Evolutionary conservation across 2,113 vertebrate genomes (phyloP), one percentile per base, ranked within the genome.

Genomic region (Maccullochella peelii): DNA sequence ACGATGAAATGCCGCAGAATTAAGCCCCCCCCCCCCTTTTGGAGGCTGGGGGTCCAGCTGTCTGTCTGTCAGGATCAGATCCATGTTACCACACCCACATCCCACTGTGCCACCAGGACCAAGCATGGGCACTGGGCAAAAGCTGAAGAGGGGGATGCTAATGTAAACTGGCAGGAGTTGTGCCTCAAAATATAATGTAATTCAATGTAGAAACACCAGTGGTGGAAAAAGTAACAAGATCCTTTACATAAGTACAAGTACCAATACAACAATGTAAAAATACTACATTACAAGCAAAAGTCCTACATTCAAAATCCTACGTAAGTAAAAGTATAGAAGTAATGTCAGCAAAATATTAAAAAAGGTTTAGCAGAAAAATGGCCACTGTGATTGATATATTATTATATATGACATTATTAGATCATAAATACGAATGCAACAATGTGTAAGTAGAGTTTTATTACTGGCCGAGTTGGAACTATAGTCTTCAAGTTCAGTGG

Each of bases 41-140:
- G 14, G 49, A 75, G 71, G 59, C 54, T 27, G 69, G 44, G 38
- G 67, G 27, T 73, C 70, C 66, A 79, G 73, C 57, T 69, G 73
- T 75, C 59, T 84, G 89, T 84, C 83, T 67, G 52, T 87, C 65
- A 88, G 71, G 49, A 86, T 89, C 63, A 77, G n/a, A 54, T 69
- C 74, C 38, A 52, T 42, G 58, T 57, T 7, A 54, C 50, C 50
- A 33, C 70, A 50, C 75, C 25, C 57, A 15, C 63, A 49, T 3
- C 75, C 59, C 47, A 44, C 73, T 18, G 82, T 2, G 61, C 15
- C 44, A 65, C 47, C 52, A 25, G 30, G 42, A n/a, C 55, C 21
- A 2, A 52, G 61, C 57, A 71, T 1, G 21, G 57, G 16, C 33
- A 27, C 49, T 0, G 54, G 49, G 21, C 12, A 0, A 23, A 55